A percentile compares a stretch with the other conserved stretches of the same genome.
Conservation (phyloP, 92 coral and sea anemone species). For the Meandrina meandrites region DNA sequence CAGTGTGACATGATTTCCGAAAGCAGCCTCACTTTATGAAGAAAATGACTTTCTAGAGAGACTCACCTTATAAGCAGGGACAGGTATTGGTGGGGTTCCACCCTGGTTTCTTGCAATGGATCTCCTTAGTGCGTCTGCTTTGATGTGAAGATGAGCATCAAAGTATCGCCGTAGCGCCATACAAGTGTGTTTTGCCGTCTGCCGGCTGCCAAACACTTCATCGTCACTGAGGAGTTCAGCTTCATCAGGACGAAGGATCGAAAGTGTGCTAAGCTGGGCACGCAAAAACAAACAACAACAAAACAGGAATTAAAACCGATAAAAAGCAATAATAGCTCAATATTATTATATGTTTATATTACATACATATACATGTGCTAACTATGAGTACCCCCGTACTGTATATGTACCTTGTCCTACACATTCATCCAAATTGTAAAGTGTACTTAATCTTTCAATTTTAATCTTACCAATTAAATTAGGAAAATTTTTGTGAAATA, state of each 20-base stretch:
- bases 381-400: no score
- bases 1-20: neutral
- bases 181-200: slow-evolving; percentile 92
- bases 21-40: no score
- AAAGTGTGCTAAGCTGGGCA: slow-evolving; percentile 84
- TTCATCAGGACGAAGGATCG: slow-evolving; percentile 92
- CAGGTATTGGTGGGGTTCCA: slow-evolving; percentile 80
- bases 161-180: slow-evolving; percentile 93
- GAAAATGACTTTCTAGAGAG: no score
- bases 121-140: slow-evolving; percentile 86
- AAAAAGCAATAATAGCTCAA: no score
- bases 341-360: no score
- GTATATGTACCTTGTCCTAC: no score
- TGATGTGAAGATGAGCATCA: slow-evolving; percentile 87
- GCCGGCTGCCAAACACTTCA: slow-evolving; percentile 93
- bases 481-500: no score
- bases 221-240: slow-evolving; percentile 90
- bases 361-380: neutral
- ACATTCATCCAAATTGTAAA: no score
- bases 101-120: slow-evolving; percentile 80
- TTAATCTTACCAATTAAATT: no score
- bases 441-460: no score
- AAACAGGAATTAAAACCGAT: neutral
- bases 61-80: slow-evolving; percentile 95
- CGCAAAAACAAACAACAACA: neutral